phyloP scores from a whole-genome alignment of 2,113 vertebrate genomes.

The Hystrix cristata region DNA sequence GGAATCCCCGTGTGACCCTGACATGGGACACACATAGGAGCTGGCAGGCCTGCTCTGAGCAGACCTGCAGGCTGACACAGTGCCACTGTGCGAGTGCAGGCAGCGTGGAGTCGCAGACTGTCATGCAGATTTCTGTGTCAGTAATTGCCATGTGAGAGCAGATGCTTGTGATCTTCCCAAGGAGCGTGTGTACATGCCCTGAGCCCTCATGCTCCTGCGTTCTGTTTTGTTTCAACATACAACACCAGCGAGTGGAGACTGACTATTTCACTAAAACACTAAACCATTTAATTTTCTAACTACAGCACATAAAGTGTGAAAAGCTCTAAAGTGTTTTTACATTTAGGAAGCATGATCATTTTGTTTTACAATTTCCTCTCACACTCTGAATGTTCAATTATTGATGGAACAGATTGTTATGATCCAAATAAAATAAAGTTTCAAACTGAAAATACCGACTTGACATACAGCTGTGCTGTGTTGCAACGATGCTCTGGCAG shows the following conservation, averaged over 20 bases:
- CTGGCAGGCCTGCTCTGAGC: neutral
- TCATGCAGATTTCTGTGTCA: neutral
- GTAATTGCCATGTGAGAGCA: neutral
- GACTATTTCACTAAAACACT: neutral
- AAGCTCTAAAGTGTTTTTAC: neutral
- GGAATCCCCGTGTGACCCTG: neutral
- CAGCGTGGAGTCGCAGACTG: neutral
- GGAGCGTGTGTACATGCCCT: accelerated
- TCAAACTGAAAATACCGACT: accelerated
- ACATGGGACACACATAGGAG: neutral
- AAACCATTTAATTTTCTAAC: neutral
- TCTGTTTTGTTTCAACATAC: accelerated
- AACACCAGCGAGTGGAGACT: neutral
- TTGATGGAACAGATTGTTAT: neutral
- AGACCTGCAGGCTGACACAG: too few species aligned
- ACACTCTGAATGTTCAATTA: neutral
- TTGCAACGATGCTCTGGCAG: accelerated
- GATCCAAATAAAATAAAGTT: neutral
- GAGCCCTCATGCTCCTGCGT: accelerated
- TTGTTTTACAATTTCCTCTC: neutral
- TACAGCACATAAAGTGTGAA: neutral
- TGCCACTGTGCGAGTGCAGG: neutral
- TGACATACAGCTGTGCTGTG: accelerated
- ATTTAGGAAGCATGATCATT: neutral
- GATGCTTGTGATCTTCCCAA: accelerated